Conservation (phyloP, 2,888 invertebrate genomes). For the Conops quadrifasciatus region DNA sequence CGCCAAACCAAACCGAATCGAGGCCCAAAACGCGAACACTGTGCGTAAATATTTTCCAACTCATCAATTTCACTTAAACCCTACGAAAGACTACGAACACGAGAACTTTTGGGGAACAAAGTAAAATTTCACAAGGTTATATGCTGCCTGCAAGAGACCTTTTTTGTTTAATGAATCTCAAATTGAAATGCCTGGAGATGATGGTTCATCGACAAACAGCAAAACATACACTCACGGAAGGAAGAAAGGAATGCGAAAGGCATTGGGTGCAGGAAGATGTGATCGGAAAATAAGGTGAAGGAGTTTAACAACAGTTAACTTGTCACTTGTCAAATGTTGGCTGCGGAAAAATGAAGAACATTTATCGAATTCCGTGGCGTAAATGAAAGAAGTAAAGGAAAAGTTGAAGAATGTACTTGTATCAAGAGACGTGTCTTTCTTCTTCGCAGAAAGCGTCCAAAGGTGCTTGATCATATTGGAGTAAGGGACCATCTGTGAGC, state of each 20-base stretch:
- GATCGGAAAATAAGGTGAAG: slow-evolving; percentile 34
- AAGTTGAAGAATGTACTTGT: not conserved
- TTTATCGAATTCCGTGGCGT: slow-evolving; percentile 52
- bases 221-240: not conserved
- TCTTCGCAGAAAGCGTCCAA: too few species aligned
- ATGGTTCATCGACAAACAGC: not conserved
- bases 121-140: too few species aligned
- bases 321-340: slow-evolving; percentile 58
- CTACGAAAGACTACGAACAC: too few species aligned
- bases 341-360: slow-evolving; percentile 56
- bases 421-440: not conserved
- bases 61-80: slow-evolving; percentile 19
- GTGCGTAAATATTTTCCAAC: slow-evolving; percentile 33
- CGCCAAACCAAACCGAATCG: not conserved
- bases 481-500: too few species aligned
- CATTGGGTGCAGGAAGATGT: not conserved
- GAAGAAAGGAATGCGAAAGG: slow-evolving; percentile 14
- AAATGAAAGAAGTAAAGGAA: not conserved
- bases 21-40: not conserved
- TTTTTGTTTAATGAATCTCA: too few species aligned
- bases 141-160: too few species aligned
- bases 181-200: too few species aligned
- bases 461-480: not conserved
- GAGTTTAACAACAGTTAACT: slow-evolving; percentile 54
- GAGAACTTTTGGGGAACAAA: too few species aligned